phyloP scores from a whole-genome alignment of 2,888 invertebrate genomes.

The Julus scanicus region DNA sequence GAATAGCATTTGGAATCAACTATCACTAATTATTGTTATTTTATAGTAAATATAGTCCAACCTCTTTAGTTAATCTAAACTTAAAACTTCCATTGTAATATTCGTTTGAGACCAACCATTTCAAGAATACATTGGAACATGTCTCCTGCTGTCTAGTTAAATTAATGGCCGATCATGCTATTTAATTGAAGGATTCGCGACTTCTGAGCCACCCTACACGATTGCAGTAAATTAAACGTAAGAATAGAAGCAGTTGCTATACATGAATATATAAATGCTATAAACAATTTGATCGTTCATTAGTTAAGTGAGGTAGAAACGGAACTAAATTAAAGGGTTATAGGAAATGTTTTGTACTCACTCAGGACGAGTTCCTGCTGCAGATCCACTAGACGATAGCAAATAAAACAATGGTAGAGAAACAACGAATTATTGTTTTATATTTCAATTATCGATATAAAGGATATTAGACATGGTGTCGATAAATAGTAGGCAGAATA shows the following conservation, averaged over 20 bases:
- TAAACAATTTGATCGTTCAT: conserved; percentile 26
- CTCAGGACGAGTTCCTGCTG: conserved; percentile 58
- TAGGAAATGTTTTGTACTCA: conserved; percentile 55
- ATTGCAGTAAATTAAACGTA: neutral
- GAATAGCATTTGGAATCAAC: no score
- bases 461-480: conserved; percentile 21
- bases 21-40: no score
- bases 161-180: no score
- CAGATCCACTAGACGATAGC: conserved; percentile 56
- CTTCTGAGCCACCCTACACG: neutral
- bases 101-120: no score
- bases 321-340: conserved; percentile 15
- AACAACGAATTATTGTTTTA: conserved; percentile 38
- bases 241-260: neutral
- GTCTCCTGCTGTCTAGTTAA: no score
- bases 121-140: no score
- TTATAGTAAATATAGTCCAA: no score
- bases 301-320: neutral
- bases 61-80: no score
- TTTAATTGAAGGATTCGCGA: neutral
- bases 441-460: neutral
- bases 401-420: conserved; percentile 46
- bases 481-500: conserved; percentile 29
- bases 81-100: no score
- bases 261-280: conserved; percentile 13